Percentiles rank a stretch among this genome's conserved stretches.
phyloP scores from a whole-genome alignment of 2,113 vertebrate species.

The Collichthys lucidus region DNA sequence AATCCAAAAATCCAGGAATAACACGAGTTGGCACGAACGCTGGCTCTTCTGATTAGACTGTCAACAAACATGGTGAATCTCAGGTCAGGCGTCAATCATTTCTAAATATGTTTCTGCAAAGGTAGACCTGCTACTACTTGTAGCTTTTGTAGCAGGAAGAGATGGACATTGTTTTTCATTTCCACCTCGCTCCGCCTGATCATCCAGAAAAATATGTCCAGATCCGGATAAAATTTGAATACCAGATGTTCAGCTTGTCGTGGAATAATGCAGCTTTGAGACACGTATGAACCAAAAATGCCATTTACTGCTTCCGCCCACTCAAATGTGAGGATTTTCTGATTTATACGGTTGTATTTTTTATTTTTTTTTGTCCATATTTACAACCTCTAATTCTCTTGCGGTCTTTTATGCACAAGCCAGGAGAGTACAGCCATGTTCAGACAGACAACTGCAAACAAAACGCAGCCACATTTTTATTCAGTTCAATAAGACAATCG shows the following conservation, averaged over 20 bases:
- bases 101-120: too few species aligned
- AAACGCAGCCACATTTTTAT: not conserved
- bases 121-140: not conserved
- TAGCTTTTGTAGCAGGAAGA: not conserved
- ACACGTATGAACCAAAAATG: not conserved
- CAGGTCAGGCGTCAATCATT: too few species aligned
- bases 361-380: too few species aligned
- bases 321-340: too few species aligned
- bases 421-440: not conserved
- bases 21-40: too few species aligned
- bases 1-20: too few species aligned
- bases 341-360: not conserved
- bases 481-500: not conserved
- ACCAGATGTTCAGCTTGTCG: not conserved
- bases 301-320: not conserved
- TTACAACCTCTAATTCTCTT: not conserved
- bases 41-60: too few species aligned
- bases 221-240: not conserved
- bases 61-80: too few species aligned
- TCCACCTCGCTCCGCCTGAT: not conserved
- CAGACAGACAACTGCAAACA: not conserved
- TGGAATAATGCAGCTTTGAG: not conserved
- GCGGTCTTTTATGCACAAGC: not conserved
- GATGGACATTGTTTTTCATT: not conserved
- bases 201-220: not conserved